Evolutionary conservation across 2,888 invertebrate genomes (phyloP).

Genomic region (Synanthedon andrenaeformis): DNA sequence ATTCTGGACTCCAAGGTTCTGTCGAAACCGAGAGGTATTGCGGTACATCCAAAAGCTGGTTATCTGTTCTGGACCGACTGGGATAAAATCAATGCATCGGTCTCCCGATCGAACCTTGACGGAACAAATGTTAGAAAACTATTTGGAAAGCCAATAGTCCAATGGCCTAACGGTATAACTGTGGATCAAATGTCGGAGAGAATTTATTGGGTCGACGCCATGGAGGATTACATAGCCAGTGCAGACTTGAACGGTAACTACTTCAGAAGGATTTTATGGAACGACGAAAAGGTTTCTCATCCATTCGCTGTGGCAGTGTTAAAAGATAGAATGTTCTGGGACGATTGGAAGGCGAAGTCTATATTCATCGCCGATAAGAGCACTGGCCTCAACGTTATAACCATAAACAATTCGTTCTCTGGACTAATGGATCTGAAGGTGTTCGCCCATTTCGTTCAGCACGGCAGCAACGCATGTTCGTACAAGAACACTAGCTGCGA

Average conservation of each 20-base stretch:
- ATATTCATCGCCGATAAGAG: slow-evolving; percentile 86
- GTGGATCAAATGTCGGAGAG: slow-evolving; percentile 84
- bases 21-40: slow-evolving; percentile 83
- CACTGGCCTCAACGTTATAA: slow-evolving; percentile 72
- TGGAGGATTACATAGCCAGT: slow-evolving; percentile 83
- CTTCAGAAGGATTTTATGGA: slow-evolving; percentile 75
- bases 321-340: slow-evolving; percentile 90
- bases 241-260: slow-evolving; percentile 78
- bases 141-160: slow-evolving; percentile 75
- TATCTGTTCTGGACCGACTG: slow-evolving; percentile 90
- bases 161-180: slow-evolving; percentile 90
- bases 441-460: slow-evolving; percentile 80
- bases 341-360: slow-evolving; percentile 86
- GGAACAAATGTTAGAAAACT: slow-evolving; percentile 76
- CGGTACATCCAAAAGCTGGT: slow-evolving; percentile 85
- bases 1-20: slow-evolving; percentile 76
- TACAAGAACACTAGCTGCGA: slow-evolving; percentile 73
- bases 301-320: slow-evolving; percentile 89
- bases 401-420: slow-evolving; percentile 72
- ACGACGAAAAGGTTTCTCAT: slow-evolving; percentile 78
- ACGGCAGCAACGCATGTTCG: slow-evolving; percentile 79
- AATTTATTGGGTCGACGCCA: slow-evolving; percentile 91
- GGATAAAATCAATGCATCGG: slow-evolving; percentile 81
- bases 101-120: slow-evolving; percentile 84
- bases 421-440: slow-evolving; percentile 87